Base-by-base conservation (phyloP, 2,797 vertebrate genomes). In the Eurystomus glaucurus region DNA sequence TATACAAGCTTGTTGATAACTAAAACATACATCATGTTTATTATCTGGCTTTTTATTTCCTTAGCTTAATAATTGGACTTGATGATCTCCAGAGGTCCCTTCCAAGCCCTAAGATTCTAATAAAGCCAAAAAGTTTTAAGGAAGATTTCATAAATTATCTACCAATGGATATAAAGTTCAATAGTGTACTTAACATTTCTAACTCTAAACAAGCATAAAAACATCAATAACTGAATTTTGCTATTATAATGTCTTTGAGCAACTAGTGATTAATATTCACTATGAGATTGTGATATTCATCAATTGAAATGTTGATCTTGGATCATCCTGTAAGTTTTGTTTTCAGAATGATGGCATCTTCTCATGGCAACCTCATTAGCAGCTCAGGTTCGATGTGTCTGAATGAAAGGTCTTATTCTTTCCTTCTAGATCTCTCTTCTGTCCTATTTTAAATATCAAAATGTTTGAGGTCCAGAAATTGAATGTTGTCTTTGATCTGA, bases 171-270 rank as follows among this genome's bases (percentile, higher is more conserved):
- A 14, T 82, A 91, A 95, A 93, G 89, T 92, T 96, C 95, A 94
- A 96, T 93, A 89, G 75, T 88, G 37, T 79, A 95, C 81, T 94
- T 91, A 92, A 91, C 84, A 92, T 93, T 92, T 97, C 62, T 93
- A 90, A 69, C 43, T 81, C 57, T 62, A 94, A 92, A 28, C 45
- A 89, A 90, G 75, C 52, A 82, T 89, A 66, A 92, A 89, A 95
- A 82, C 43, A 94, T 72, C 55, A 87, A 77, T 93, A 94, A 91
- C 55, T 88, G 60, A 37, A 76, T 88, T 91, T 85, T 62, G 16
- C 9, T 90, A 26, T n/a, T 82, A 82, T 72, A 0, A 35, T 91
- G 66, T 85, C 4, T 85, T 91, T 60, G 8, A 79, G 29, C 66
- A 85, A 66, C 41, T 62, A 33, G 17, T 48, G 22, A 66, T 91